Percentiles rank a stretch among this genome's conserved stretches.
Conservation (phyloP, 2,797 vertebrate genomes). For the Aldrovandia affinis region DNA sequence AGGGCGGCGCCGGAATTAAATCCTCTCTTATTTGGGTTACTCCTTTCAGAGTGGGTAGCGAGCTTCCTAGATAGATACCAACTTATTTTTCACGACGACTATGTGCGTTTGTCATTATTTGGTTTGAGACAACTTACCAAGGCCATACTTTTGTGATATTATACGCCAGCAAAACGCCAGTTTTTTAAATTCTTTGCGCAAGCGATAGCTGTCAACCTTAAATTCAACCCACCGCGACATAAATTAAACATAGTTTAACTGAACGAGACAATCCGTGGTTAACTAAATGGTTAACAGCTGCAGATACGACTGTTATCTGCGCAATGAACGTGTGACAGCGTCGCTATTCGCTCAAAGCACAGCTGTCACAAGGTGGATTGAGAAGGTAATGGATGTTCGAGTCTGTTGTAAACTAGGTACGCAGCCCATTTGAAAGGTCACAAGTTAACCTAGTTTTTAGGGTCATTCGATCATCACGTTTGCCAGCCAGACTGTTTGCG, state of each 20-base stretch:
- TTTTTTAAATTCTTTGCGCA: background rate
- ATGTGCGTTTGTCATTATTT: background rate
- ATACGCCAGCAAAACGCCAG: background rate
- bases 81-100: background rate
- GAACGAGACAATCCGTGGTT: no score
- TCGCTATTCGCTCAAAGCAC: background rate
- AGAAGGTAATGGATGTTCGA: no score
- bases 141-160: background rate
- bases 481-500: background rate
- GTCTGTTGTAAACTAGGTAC: no score
- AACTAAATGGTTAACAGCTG: background rate
- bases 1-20: background rate
- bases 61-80: background rate
- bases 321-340: background rate
- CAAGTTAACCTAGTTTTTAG: background rate
- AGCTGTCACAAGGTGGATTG: background rate
- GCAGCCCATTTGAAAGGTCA: background rate
- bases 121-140: background rate
- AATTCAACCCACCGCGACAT: background rate
- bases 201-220: background rate
- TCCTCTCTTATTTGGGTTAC: background rate
- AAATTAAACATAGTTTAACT: no score
- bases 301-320: background rate
- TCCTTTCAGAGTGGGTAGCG: background rate
- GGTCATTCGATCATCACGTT: no score